Evolutionary conservation across 2,113 vertebrate species (phyloP).

Genomic region (Ochotona curzoniae): DNA sequence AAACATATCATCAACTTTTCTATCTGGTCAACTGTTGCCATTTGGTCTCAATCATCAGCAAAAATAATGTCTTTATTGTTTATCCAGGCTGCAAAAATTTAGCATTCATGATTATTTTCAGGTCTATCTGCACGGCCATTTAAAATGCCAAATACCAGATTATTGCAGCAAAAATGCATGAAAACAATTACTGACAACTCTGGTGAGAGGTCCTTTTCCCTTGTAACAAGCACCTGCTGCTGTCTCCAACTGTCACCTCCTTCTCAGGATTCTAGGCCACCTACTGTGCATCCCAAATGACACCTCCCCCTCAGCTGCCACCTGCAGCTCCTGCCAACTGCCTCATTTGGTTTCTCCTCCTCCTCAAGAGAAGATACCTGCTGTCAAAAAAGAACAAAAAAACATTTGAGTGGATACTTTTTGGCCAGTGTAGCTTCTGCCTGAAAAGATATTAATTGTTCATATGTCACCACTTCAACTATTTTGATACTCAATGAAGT

Average conservation of each 20-base stretch:
- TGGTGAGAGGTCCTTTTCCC: neutral
- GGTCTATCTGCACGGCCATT: neutral
- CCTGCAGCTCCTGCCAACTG: constrained; percentile 60
- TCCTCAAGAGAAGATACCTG: constrained; percentile 34
- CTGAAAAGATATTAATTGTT: neutral
- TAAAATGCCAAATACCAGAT: constrained; percentile 47
- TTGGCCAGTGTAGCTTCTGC: constrained; percentile 36
- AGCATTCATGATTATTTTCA: constrained; percentile 50
- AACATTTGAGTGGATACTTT: neutral
- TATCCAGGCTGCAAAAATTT: neutral
- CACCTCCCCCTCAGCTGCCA: constrained; percentile 7
- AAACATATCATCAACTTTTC: neutral
- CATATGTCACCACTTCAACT: constrained; percentile 12
- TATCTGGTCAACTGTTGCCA: neutral
- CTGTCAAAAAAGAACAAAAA: neutral
- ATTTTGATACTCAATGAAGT: constrained; percentile 6
- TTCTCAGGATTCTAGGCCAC: constrained; percentile 36
- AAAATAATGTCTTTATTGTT: neutral
- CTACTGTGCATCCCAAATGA: constrained; percentile 52
- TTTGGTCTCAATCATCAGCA: neutral
- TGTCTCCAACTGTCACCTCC: constrained; percentile 46
- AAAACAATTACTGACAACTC: constrained; percentile 29
- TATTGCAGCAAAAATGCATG: constrained; percentile 9
- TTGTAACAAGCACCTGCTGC: constrained; percentile 58
- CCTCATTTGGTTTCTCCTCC: neutral